Base-by-base conservation (phyloP, 2,888 invertebrate genomes). In the Uropetala carovei region DNA sequence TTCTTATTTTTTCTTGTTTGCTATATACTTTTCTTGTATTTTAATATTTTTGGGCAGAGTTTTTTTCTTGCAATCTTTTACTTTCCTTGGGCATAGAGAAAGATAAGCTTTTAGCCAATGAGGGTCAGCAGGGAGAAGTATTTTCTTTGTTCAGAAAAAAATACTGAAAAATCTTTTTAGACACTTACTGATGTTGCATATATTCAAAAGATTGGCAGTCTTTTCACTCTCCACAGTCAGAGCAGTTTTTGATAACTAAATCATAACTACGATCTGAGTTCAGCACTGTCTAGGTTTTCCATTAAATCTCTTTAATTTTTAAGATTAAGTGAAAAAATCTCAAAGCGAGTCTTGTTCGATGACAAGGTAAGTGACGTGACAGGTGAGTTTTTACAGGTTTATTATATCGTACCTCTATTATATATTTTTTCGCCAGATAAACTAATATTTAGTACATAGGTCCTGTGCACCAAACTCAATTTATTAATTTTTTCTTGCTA, bases 1-100 rank as follows among this genome's bases (percentile, higher is more conserved):
- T 68, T 89, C 89, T 89, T 89, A 68, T 89, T 89, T 89, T 89
- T 89, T 89, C 89, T 89, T 89, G 89, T 89, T 89, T 89, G 89
- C 89, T 89, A 89, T 60, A 27, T 86, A 86, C 60, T 86, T 89
- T 89, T 89, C 89, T 89, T 64, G 56, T 43, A 89, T 89, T 89
- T 43, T 43, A 89, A 89, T 89, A 89, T 89, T 89, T 89, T 89
- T 89, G 89, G 86, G 89, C 89, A 89, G 64, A 89, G 43, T 89
- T 89, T 89, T 83, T 89, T 68, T 89, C 89, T 89, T 89, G 68
- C 56, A 89, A 64, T 89, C 89, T 43, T 89, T 89, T 89, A 89
- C 89, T 89, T 89, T 89, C 64, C 68, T 89, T 89, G 89, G 89
- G 89, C 89, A 68, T 56, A 89, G 68, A 89, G 89, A 89, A 30